Conservation (phyloP, 2,113 vertebrate species). For the Malurus melanocephalus region DNA sequence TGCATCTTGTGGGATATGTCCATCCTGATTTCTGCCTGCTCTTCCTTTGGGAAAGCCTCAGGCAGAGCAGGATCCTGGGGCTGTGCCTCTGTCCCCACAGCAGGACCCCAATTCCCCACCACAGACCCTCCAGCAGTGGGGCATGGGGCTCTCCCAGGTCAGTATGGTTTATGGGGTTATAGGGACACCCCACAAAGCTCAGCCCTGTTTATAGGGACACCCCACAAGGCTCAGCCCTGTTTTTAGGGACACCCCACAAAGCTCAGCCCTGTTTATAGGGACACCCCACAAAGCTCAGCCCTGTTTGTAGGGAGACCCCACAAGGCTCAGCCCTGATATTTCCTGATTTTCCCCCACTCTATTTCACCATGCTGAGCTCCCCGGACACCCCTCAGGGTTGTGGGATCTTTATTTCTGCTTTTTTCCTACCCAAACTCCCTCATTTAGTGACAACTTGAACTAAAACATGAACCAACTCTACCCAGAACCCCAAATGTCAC, state of each 20-base stretch:
- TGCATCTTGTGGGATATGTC: neutral
- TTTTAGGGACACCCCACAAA: neutral
- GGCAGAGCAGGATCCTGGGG: neutral
- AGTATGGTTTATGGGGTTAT: fast-evolving
- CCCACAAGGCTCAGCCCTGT: neutral
- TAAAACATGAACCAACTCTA: neutral
- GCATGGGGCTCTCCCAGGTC: neutral
- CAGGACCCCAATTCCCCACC: neutral
- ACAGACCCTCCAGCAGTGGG: neutral
- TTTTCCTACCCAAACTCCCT: neutral
- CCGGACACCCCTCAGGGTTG: neutral
- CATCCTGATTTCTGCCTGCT: neutral
- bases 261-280: neutral
- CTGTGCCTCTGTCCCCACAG: neutral
- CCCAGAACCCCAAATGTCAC: neutral
- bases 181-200: too few relatives aligned
- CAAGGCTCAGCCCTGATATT: neutral
- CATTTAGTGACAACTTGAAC: neutral
- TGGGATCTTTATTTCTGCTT: neutral
- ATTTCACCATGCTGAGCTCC: neutral
- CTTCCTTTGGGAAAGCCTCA: neutral
- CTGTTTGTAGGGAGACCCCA: too few relatives aligned
- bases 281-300: neutral
- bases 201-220: neutral
- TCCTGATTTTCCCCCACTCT: neutral